Evolutionary conservation across 2,797 vertebrate species (phyloP), one percentile per base, ranked within the genome.

Genomic region (Malacoctenus gilli): DNA sequence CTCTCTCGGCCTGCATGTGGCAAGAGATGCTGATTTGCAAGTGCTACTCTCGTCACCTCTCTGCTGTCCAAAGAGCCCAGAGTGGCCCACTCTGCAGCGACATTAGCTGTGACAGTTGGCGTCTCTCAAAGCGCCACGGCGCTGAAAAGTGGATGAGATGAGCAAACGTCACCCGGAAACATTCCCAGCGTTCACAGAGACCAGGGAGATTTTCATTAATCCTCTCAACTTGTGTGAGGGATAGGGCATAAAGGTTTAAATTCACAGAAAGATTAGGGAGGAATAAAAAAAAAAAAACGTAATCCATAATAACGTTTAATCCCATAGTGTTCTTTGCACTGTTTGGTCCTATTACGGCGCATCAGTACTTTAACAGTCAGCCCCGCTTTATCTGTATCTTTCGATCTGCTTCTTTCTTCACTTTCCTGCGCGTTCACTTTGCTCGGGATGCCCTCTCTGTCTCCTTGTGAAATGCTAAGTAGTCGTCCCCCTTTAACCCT

Each of bases 391-490:
- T 81, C 59, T 61, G 37, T 39, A 64, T 67, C 59, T 54, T 59
- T 63, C 50, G 35, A 63, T 82, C 67, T 66, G 9, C 25, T 47
- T 73, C 53, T 52, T 52, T 56, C 39, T 35, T 59, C 65, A 41
- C 58, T 59, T 62, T 42, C 43, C 31, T 28, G 19, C n/a, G 1
- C 69, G 47, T 43, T 77, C 79, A 65, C 48, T 69, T 73, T 63
- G 49, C 72, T 68, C 65, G 47, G 53, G 37, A 56, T 77, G 79
- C 69, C 81, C 81, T 77, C 75, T 72, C 55, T 32, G 46, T 83
- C 73, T 83, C 74, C 74, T 87, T 87, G 79, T 77, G 68, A 78
- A 83, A 85, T 86, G 79, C 74, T 85, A 84, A 87, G 70, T 64
- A 87, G 74, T 55, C 50, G 1, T 66, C 61, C 73, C 63, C 75